phyloP scores from a whole-genome alignment of 2,113 vertebrate species.

The Cyphomyrus discorhynchus region DNA sequence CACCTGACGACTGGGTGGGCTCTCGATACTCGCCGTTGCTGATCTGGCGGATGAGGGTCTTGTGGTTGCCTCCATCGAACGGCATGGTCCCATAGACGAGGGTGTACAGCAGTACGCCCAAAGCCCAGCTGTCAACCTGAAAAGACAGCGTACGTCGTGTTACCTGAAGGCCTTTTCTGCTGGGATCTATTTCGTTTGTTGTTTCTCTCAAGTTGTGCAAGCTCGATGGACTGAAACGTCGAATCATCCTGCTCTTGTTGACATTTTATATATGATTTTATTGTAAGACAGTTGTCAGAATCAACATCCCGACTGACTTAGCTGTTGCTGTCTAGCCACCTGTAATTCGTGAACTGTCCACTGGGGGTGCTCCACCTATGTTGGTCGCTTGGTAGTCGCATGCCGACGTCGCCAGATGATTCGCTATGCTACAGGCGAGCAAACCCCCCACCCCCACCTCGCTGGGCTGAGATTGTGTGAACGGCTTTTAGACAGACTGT shows the following conservation, averaged over 20 bases:
- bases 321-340: background rate
- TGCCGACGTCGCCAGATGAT: background rate
- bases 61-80: conserved; percentile 95
- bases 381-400: background rate
- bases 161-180: background rate
- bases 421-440: background rate
- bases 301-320: background rate
- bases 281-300: background rate
- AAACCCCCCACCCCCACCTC: background rate
- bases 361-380: background rate
- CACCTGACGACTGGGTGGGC: conserved; percentile 95
- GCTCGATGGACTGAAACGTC: background rate
- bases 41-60: conserved; percentile 96
- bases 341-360: background rate
- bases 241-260: background rate
- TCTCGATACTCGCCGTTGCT: conserved; percentile 97
- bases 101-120: conserved; percentile 94
- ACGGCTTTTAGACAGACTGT: conserved; percentile 45
- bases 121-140: conserved; percentile 98
- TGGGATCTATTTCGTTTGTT: background rate
- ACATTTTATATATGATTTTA: background rate
- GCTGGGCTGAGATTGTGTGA: conserved; percentile 27
- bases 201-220: background rate
- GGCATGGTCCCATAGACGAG: conserved; percentile 97
- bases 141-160: background rate